Conservation (phyloP, 2,888 invertebrate genomes). For the Parnassius smintheus region DNA sequence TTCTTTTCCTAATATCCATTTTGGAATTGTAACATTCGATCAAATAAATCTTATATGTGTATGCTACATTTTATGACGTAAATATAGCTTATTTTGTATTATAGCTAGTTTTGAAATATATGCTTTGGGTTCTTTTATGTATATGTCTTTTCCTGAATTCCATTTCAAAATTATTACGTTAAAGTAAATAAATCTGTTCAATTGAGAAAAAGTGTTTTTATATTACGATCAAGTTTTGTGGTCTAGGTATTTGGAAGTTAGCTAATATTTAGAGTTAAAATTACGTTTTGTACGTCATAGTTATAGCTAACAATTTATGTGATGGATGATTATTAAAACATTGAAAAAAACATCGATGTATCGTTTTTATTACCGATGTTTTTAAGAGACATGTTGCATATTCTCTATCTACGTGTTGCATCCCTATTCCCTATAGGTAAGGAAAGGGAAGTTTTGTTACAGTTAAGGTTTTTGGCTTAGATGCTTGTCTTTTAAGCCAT, state of each 20-base stretch:
- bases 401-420: too few species aligned
- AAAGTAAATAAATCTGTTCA: not conserved
- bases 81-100: too few species aligned
- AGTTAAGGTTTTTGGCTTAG: too few species aligned
- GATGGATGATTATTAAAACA: not conserved
- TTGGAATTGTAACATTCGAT: too few species aligned
- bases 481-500: too few species aligned
- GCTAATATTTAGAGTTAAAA: not conserved
- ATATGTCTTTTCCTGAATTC: not conserved
- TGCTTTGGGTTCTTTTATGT: too few species aligned
- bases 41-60: too few species aligned
- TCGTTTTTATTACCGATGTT: constrained; percentile 6
- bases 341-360: not conserved
- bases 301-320: not conserved
- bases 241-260: not conserved
- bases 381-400: not conserved
- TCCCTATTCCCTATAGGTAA: too few species aligned
- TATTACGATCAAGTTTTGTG: not conserved
- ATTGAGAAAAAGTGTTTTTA: not conserved
- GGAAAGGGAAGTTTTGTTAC: too few species aligned
- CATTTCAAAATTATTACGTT: not conserved
- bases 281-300: not conserved
- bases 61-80: too few species aligned
- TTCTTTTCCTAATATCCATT: too few species aligned
- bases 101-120: too few species aligned